These are phyloP conservation scores for Philopotamus ludificatus DNA, from an alignment of 1,140 invertebrate genomes.

Conservation along the genomic window DNA sequence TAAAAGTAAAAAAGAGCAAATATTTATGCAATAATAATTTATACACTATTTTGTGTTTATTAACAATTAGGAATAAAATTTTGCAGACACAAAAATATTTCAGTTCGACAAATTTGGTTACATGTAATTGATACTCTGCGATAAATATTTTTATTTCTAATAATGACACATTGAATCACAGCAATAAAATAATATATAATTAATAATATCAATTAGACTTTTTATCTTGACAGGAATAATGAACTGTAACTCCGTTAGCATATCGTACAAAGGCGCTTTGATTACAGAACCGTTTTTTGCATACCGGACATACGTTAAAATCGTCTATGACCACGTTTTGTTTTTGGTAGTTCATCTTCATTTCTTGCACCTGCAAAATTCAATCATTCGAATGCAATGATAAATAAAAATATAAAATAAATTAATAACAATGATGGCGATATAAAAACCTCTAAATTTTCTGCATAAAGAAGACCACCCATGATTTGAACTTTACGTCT, in stretches of 20 bases:
- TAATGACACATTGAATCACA: slow-evolving; percentile 21
- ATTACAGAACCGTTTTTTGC: slow-evolving; percentile 88
- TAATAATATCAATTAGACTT: slow-evolving; percentile 19
- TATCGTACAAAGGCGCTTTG: slow-evolving; percentile 90
- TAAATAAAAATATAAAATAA: neutral
- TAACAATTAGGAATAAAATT: too few species aligned
- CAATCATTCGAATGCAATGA: neutral
- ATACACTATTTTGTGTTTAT: too few species aligned
- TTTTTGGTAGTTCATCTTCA: slow-evolving; percentile 76
- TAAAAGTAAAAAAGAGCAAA: too few species aligned
- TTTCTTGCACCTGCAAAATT: slow-evolving; percentile 66
- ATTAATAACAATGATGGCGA: neutral
- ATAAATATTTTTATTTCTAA: neutral
- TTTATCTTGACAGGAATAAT: slow-evolving; percentile 72
- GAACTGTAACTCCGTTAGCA: slow-evolving; percentile 88
- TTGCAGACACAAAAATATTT: too few species aligned
- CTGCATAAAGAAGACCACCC: slow-evolving; percentile 79
- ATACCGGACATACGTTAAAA: slow-evolving; percentile 84
- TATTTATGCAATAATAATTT: too few species aligned
- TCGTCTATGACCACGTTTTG: slow-evolving; percentile 82
- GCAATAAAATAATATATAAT: slow-evolving; percentile 2
- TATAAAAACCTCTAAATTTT: slow-evolving; percentile 66
- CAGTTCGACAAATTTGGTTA: too few species aligned
- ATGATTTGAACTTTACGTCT: slow-evolving; percentile 73
- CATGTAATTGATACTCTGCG: too few species aligned